phyloP scores from a whole-genome alignment of 2,888 invertebrate species.

The Caradrina clavipalpis region DNA sequence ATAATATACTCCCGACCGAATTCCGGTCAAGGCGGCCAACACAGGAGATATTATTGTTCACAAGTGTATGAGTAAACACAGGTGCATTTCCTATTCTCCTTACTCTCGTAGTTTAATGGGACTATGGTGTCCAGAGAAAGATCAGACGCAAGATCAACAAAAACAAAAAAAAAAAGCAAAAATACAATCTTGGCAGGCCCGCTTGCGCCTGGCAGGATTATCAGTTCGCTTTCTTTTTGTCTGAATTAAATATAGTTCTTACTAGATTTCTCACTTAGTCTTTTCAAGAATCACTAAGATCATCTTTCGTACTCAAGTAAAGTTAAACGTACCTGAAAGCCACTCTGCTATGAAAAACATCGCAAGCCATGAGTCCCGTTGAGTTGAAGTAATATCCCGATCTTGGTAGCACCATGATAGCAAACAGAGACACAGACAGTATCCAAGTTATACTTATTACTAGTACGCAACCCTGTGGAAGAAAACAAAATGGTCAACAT shows the following conservation, averaged over 20 bases:
- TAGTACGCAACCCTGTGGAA: conserved; percentile 94
- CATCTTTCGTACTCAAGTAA: neutral
- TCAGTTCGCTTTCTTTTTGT: too few relatives aligned
- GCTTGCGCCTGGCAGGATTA: too few relatives aligned
- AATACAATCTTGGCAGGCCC: neutral
- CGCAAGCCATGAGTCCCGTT: conserved; percentile 96
- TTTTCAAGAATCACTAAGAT: neutral
- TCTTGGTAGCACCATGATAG: conserved; percentile 95
- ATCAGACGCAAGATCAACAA: too few relatives aligned
- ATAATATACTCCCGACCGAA: too few relatives aligned
- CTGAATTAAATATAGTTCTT: neutral
- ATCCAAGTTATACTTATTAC: conserved; percentile 97
- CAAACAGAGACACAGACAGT: conserved; percentile 95
- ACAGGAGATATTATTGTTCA: too few relatives aligned
- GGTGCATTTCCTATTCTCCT: too few relatives aligned
- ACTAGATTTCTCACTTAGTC: neutral
- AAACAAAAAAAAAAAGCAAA: too few relatives aligned
- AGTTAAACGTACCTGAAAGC: conserved; percentile 88
- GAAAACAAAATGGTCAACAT: conserved; percentile 68
- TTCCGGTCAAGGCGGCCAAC: too few relatives aligned
- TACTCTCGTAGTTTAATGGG: too few relatives aligned
- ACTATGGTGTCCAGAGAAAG: too few relatives aligned
- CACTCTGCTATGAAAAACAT: conserved; percentile 95
- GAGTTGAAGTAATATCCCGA: conserved; percentile 97
- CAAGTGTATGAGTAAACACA: too few relatives aligned